Conservation (phyloP, 64 coral and sea anemone genomes). For the Porites lutea region DNA sequence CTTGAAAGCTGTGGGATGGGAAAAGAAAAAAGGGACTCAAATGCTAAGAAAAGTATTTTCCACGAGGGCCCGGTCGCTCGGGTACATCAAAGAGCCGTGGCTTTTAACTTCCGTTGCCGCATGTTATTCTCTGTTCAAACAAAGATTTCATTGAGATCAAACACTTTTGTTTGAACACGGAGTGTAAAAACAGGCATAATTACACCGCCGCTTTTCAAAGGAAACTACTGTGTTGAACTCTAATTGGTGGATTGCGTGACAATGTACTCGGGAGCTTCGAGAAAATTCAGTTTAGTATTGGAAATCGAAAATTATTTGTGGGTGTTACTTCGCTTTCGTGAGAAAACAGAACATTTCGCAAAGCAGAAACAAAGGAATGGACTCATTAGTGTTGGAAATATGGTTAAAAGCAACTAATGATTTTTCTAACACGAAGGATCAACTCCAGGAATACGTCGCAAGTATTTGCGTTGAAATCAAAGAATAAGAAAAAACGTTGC, state of each 20-base stretch:
- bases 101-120: constrained; percentile 1
- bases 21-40: neutral
- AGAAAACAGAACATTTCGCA: neutral
- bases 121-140: constrained; percentile 13
- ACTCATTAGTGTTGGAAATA: too few relatives aligned
- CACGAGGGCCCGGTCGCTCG: neutral
- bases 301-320: too few relatives aligned
- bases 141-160: constrained; percentile 13
- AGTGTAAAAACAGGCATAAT: constrained; percentile 2
- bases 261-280: neutral
- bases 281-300: neutral
- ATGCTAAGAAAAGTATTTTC: neutral
- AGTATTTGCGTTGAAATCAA: too few relatives aligned
- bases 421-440: too few relatives aligned
- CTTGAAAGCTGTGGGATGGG: constrained; percentile 53
- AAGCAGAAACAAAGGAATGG: neutral
- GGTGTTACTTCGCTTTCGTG: neutral
- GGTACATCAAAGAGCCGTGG: neutral
- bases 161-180: neutral
- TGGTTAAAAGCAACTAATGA: too few relatives aligned
- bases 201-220: neutral
- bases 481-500: too few relatives aligned
- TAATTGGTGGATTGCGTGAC: neutral
- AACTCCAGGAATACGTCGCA: too few relatives aligned
- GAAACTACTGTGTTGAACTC: neutral